A percentile compares a stretch with the other conserved stretches of the same genome.
phyloP scores from a whole-genome alignment of 2,113 vertebrate genomes.

The Dipodomys spectabilis region DNA sequence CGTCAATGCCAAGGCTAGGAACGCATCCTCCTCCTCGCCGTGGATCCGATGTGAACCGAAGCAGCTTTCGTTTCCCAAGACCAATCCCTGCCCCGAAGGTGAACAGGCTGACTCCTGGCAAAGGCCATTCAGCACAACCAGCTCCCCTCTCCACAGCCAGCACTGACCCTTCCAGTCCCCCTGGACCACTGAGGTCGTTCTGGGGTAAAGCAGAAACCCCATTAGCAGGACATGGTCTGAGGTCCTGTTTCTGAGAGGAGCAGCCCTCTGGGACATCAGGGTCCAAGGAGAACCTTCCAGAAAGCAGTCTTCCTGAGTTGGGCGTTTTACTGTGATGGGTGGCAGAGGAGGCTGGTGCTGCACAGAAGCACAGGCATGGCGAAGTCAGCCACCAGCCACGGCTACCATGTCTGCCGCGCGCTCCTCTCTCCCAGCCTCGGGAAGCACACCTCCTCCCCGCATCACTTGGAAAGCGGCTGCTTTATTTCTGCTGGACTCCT shows the following conservation, averaged over 20 bases:
- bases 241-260: conserved; percentile 51
- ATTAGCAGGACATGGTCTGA: neutral
- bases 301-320: neutral
- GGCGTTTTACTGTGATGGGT: accelerated
- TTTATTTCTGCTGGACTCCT: conserved; percentile 72
- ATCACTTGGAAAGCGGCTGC: conserved; percentile 52
- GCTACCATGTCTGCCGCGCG: accelerated
- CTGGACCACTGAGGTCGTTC: conserved; percentile 49
- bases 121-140: accelerated
- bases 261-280: neutral
- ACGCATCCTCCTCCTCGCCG: neutral
- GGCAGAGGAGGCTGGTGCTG: accelerated
- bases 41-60: neutral
- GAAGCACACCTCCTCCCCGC: neutral
- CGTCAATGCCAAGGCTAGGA: no score
- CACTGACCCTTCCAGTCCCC: neutral
- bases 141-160: accelerated
- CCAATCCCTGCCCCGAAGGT: no score
- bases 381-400: accelerated
- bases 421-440: neutral
- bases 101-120: neutral
- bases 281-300: neutral
- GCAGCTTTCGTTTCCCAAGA: neutral
- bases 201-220: conserved; percentile 67
- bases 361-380: accelerated